phyloP scores from a whole-genome alignment of 2,888 invertebrate species.

The Eupsilia transversa region DNA sequence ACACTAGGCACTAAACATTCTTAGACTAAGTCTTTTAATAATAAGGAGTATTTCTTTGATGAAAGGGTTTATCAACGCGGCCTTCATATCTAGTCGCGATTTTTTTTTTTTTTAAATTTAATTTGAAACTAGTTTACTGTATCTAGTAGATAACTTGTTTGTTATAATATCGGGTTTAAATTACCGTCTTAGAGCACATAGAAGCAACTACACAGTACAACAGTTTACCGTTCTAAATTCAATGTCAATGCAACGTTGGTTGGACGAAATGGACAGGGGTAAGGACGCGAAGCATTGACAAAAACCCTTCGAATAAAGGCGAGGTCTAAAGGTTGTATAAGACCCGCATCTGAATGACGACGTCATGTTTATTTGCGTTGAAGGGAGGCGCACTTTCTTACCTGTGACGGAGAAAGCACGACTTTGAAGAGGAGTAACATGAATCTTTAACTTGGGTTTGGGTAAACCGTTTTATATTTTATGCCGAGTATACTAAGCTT shows the following conservation, averaged over 20 bases:
- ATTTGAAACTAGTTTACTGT: neutral
- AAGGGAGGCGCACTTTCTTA: conserved; percentile 82
- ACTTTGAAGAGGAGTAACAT: conserved; percentile 81
- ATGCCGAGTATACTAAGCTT: conserved; percentile 62
- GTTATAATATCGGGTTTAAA: neutral
- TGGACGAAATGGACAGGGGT: conserved; percentile 77
- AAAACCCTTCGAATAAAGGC: conserved; percentile 85
- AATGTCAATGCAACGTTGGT: conserved; percentile 81
- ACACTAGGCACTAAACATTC: neutral
- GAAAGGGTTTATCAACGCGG: neutral
- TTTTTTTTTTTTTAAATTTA: too few species aligned
- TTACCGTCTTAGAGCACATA: neutral
- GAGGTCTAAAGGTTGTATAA: conserved; percentile 77
- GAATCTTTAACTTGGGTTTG: conserved; percentile 81
- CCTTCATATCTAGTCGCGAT: neutral
- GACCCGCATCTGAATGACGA: conserved; percentile 83
- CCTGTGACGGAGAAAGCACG: conserved; percentile 78
- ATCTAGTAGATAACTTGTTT: neutral
- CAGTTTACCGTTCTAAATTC: conserved; percentile 77
- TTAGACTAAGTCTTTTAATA: conserved; percentile 4
- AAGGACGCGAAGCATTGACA: conserved; percentile 80
- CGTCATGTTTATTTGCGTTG: conserved; percentile 88
- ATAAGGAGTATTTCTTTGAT: neutral
- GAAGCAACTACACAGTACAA: conserved; percentile 23
- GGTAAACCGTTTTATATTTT: conserved; percentile 79